Evolutionary conservation across 1,140 invertebrate species (phyloP), one percentile per base, ranked within the genome.

Genomic region (Zaprionus ghesquierei): DNA sequence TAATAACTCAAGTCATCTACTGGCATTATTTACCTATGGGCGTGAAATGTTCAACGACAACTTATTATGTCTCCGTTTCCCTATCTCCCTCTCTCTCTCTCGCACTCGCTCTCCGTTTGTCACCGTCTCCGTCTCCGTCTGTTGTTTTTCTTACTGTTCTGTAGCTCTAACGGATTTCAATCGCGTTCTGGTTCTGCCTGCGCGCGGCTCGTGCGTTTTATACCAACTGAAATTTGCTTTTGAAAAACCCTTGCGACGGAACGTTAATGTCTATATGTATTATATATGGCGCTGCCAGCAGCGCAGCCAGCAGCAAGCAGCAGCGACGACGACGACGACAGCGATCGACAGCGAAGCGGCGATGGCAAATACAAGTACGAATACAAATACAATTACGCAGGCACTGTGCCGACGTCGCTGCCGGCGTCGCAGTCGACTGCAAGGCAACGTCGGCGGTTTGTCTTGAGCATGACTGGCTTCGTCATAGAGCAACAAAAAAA

Each of bases 181-280:
- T 69, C 74, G 74, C 69, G 79, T 73, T 77, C 64, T 56, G 63
- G 60, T 66, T 75, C 44, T 75, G 77, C 86, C 86, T 90, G 86
- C 81, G 80, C 77, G 77, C 87, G 81, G 55, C 76, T 87, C 79
- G 81, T 80, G 58, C 50, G 77, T 50, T 74, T 89, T 69, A 70
- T 82, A 72, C 79, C 79, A 87, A 90, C 87, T 90, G 87, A 90
- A 90, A 27, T 90, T 90, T 61, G 68, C 73, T 82, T 90, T 82
- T 90, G 69, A 66, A 69, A 85, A 86, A 90, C 87, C 87, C 87
- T 90, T 87, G 64, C 85, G 87, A 90, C 86, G 80, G 81, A 82
- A 77, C 82, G 77, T 82, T 76, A 79, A 87, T 23, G 22, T 55
- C 65, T 69, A 31, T 69, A 69, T 55, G 22, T 77, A 77, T 51